Conservation (phyloP, 1,140 invertebrate species). For the Drosophila repleta region DNA sequence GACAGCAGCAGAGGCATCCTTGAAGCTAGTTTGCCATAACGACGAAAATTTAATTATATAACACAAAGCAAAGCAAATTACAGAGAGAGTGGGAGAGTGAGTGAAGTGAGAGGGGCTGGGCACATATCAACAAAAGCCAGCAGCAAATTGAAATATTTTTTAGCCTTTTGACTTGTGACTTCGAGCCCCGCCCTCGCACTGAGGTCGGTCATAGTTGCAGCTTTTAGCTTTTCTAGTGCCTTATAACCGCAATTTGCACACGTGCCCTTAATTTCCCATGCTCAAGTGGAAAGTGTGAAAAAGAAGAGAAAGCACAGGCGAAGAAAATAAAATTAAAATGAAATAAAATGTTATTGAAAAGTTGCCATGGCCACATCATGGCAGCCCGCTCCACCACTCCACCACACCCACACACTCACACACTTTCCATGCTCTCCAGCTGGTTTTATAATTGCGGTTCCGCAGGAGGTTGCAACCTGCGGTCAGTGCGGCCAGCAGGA, state of each 20-base stretch:
- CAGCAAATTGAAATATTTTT: slow-evolving; percentile 71
- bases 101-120: background rate
- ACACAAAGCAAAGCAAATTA: slow-evolving; percentile 55
- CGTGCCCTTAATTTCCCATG: slow-evolving; percentile 48
- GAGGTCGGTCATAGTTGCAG: slow-evolving; percentile 9
- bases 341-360: slow-evolving; percentile 67
- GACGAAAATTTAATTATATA: slow-evolving; percentile 73
- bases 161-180: slow-evolving; percentile 60
- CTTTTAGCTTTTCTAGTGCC: slow-evolving; percentile 30
- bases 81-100: background rate
- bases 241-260: slow-evolving; percentile 66
- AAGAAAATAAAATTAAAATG: slow-evolving; percentile 20
- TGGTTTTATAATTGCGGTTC: slow-evolving; percentile 78
- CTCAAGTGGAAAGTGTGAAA: slow-evolving; percentile 62
- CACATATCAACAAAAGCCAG: slow-evolving; percentile 53
- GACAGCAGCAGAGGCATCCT: slow-evolving; percentile 41
- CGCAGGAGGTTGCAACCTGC: slow-evolving; percentile 68
- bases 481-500: slow-evolving; percentile 62
- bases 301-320: background rate
- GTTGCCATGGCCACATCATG: slow-evolving; percentile 35
- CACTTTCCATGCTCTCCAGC: slow-evolving; percentile 23
- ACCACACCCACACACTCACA: background rate
- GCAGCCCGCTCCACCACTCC: background rate
- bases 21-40: slow-evolving; percentile 52
- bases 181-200: no score